Base-by-base conservation (phyloP, 2,797 vertebrate genomes). In the Lepilemur septentrionalis region DNA sequence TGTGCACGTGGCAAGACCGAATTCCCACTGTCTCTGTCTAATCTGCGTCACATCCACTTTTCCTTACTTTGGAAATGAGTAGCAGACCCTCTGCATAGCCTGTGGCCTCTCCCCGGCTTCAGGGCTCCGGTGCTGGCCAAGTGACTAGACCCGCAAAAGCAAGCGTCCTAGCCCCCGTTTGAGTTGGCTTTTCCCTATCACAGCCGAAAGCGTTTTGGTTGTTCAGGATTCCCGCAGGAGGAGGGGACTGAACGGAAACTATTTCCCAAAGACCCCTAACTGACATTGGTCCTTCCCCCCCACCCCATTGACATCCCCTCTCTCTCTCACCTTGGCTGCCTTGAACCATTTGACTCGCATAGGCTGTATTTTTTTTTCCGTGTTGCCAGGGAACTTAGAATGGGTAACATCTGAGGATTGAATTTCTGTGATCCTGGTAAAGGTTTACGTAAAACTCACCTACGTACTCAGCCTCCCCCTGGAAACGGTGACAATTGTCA, bases 401-500 rank as follows among this genome's bases (percentile, higher is more conserved):
- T 41, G 57, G 30, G 69, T 52, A 50, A 41, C 14, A 15, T 43
- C 46, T 32, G 83, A 65, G 35, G 50, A 72, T 18, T 32, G 76
- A 52, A 50, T 90, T 94, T 89, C 35, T 95, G 41, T 72, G 50
- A 87, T 85, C 38, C 46, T 41, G 28, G n/a, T 78, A 80, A 93
- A 91, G 48, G 78, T 93, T 92, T 79, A n/a, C 65, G 5, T 22
- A 23, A 89, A 85, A 70, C 52, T 75, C 89, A 72, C 82, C 78
- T 87, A n/a, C 46, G 87, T 86, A 84, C 76, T 95, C 70, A 87
- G 1, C 38, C 10, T 93, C 59, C 41, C 59, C 50, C 81, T 89
- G 92, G 93, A 89, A 80, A 81, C 8, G 38, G 70, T 84, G 78
- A 92, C 93, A 61, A 5, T 65, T 73, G 15, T 95, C 89, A 48